phyloP scores from a whole-genome alignment of 2,888 invertebrate species.

The Drosophila villosipedis region DNA sequence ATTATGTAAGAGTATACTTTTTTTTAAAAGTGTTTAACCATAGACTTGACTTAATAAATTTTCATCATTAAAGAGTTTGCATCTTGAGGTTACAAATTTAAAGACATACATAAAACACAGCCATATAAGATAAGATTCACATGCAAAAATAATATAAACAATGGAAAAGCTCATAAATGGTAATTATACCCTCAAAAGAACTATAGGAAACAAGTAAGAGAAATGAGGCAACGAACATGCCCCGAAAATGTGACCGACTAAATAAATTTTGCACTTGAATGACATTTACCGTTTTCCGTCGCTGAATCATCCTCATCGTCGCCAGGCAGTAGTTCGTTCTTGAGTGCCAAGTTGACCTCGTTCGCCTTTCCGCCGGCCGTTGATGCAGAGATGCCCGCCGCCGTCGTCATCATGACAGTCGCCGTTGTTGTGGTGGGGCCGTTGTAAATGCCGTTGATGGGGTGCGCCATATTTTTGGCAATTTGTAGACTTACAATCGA shows the following conservation, averaged over 20 bases:
- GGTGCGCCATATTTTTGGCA: constrained; percentile 97
- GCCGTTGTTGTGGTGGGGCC: constrained; percentile 86
- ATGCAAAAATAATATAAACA: not conserved
- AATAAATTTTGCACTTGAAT: constrained; percentile 35
- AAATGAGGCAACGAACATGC: constrained; percentile 15
- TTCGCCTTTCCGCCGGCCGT: constrained; percentile 26
- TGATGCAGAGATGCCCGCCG: constrained; percentile 9
- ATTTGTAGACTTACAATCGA: constrained; percentile 99
- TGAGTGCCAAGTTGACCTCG: constrained; percentile 46
- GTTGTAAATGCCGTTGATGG: constrained; percentile 95
- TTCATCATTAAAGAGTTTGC: not conserved
- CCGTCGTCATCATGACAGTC: constrained; percentile 31
- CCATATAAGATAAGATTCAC: not conserved
- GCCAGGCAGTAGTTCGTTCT: constrained; percentile 51
- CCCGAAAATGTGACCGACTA: constrained; percentile 22
- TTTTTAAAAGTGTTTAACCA: not conserved
- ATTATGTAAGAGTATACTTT: not conserved
- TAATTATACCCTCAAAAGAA: not conserved
- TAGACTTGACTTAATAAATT: not conserved
- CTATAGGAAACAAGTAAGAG: not conserved
- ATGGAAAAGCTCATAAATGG: not conserved
- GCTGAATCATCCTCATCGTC: constrained; percentile 82
- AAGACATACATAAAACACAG: no score
- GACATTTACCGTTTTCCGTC: constrained; percentile 80
- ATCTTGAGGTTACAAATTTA: not conserved